Evolutionary conservation across 1,140 invertebrate genomes (phyloP).

Genomic region (Adoxophyes honmai): DNA sequence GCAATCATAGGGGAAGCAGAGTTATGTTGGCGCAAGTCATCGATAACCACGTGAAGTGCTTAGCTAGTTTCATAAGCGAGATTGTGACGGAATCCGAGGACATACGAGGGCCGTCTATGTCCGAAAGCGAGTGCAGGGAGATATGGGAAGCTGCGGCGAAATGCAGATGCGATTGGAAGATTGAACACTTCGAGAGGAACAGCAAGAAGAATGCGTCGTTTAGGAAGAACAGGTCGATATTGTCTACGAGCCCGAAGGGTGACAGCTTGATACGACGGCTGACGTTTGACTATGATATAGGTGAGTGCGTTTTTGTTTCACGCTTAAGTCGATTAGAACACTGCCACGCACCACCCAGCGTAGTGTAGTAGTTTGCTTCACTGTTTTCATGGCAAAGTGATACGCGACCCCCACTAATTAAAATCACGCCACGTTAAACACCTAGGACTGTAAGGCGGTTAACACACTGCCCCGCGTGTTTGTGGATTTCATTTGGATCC

Average conservation of each 20-base stretch:
- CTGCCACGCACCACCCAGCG: too few relatives aligned
- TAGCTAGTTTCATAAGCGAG: slow-evolving; percentile 66
- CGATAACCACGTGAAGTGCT: slow-evolving; percentile 59
- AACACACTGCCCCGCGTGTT: too few relatives aligned
- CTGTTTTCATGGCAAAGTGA: too few relatives aligned
- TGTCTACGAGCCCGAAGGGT: slow-evolving; percentile 68
- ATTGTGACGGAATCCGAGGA: slow-evolving; percentile 49
- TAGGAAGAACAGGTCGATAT: slow-evolving; percentile 59
- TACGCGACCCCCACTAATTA: too few relatives aligned
- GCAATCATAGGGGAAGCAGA: slow-evolving; percentile 33
- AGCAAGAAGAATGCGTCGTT: slow-evolving; percentile 70
- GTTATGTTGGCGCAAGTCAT: slow-evolving; percentile 46
- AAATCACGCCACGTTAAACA: too few relatives aligned
- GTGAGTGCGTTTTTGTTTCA: slow-evolving; percentile 32
- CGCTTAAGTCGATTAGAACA: too few relatives aligned
- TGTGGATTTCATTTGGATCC: too few relatives aligned
- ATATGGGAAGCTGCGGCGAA: slow-evolving; percentile 72
- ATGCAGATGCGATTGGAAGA: slow-evolving; percentile 67
- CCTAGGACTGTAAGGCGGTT: too few relatives aligned
- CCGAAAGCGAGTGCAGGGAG: slow-evolving; percentile 76
- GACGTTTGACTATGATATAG: slow-evolving; percentile 59
- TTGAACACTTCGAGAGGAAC: slow-evolving; percentile 61
- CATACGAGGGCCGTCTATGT: slow-evolving; percentile 55
- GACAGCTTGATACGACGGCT: slow-evolving; percentile 54
- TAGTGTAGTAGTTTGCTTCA: too few relatives aligned